Evolutionary conservation across 2,797 vertebrate genomes (phyloP).

Genomic region (Myiotriccus ornatus): DNA sequence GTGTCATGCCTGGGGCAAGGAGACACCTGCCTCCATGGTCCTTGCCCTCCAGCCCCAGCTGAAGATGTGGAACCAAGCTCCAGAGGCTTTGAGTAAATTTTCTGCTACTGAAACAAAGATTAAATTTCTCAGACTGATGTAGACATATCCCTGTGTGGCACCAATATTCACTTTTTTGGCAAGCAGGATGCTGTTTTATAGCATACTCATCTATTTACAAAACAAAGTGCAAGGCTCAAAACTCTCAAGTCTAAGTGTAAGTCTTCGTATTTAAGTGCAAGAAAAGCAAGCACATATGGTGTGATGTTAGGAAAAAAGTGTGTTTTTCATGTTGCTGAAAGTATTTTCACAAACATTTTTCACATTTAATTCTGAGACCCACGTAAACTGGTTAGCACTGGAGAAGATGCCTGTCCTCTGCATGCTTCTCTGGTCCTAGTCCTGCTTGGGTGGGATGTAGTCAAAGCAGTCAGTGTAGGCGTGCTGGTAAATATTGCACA

Average conservation of each 20-base stretch:
- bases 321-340: background rate
- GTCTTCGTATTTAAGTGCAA: background rate
- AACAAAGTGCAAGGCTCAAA: background rate
- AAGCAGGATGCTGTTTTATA: background rate
- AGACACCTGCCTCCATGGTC: background rate
- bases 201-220: background rate
- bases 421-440: background rate
- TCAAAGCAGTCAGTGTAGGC: background rate
- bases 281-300: background rate
- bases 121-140: background rate
- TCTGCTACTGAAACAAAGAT: background rate
- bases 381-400: background rate
- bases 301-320: background rate
- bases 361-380: background rate
- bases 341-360: background rate
- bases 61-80: background rate
- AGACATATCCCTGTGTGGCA: background rate
- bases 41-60: background rate
- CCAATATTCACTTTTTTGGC: background rate
- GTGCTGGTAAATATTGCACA: slow-evolving; percentile 15
- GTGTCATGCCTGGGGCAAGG: background rate
- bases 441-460: background rate
- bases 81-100: background rate
- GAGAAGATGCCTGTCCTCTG: background rate
- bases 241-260: background rate